Conservation (phyloP, 1,140 invertebrate species). For the Macrobrachium rosenbergii region DNA sequence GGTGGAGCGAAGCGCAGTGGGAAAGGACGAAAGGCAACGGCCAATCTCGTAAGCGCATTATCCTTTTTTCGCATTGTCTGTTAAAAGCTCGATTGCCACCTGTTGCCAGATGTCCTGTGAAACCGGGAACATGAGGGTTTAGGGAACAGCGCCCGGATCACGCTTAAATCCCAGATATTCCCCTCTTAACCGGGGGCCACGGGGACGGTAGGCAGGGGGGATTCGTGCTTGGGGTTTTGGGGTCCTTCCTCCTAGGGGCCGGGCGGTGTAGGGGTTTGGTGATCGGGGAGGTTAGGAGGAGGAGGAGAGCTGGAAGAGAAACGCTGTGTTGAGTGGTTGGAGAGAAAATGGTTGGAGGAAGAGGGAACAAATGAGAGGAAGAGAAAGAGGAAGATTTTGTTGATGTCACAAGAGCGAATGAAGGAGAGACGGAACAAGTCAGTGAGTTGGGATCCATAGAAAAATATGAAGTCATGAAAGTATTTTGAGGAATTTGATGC, state of each 20-base stretch:
- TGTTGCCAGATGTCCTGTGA: constrained; percentile 58
- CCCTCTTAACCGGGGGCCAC: background rate
- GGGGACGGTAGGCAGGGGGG: background rate
- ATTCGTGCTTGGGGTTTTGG: background rate
- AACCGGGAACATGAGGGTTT: constrained; percentile 18
- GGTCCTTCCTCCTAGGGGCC: background rate
- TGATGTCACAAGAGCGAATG: background rate
- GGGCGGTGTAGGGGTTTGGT: background rate
- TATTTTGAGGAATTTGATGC: background rate
- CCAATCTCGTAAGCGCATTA: constrained; percentile 47
- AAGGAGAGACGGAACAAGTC: background rate
- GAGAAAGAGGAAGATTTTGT: background rate
- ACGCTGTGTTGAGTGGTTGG: background rate
- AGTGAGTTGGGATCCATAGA: background rate
- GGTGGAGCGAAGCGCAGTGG: background rate
- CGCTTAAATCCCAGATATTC: constrained; percentile 45
- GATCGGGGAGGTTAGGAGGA: background rate
- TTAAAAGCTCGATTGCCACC: constrained; percentile 63
- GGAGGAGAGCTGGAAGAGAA: constrained; percentile 8
- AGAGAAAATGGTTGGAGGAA: background rate
- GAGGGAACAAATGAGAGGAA: background rate
- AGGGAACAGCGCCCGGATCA: constrained; percentile 44
- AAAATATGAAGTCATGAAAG: background rate
- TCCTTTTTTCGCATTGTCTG: constrained; percentile 63
- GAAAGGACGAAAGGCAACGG: constrained; percentile 5